A percentile compares a stretch with the other conserved stretches of the same genome.
Evolutionary conservation across 2,888 invertebrate species (phyloP).

Genomic region (Phyllotreta cruciferae): DNA sequence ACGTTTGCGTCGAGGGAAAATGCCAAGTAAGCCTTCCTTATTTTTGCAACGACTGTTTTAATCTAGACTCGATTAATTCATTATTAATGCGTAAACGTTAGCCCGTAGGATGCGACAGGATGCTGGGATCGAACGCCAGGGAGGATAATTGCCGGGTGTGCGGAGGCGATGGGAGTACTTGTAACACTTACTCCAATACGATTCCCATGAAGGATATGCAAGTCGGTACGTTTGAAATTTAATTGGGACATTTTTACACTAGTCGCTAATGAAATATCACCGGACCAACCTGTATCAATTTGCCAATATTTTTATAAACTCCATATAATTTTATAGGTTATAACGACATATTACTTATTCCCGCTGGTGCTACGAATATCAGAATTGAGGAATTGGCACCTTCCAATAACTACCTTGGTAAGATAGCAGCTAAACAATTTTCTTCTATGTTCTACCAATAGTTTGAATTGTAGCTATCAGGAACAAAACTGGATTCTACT

Average conservation of each 20-base stretch:
- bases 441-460: slow-evolving; percentile 3
- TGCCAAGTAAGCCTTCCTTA: slow-evolving; percentile 75
- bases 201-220: slow-evolving; percentile 76
- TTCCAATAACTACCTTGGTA: slow-evolving; percentile 91
- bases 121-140: slow-evolving; percentile 84
- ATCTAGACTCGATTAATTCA: background rate
- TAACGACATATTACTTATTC: slow-evolving; percentile 89
- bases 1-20: slow-evolving; percentile 93
- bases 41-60: slow-evolving; percentile 2
- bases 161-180: slow-evolving; percentile 89
- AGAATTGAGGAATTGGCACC: slow-evolving; percentile 77
- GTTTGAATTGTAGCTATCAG: slow-evolving; percentile 73
- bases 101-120: slow-evolving; percentile 94
- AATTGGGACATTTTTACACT: background rate
- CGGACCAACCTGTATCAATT: too few relatives aligned
- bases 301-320: background rate
- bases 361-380: slow-evolving; percentile 92
- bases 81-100: slow-evolving; percentile 50
- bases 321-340: slow-evolving; percentile 73
- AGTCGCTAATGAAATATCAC: too few relatives aligned
- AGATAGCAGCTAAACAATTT: slow-evolving; percentile 41
- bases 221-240: slow-evolving; percentile 67
- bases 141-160: slow-evolving; percentile 93
- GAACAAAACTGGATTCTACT: slow-evolving; percentile 82
- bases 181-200: slow-evolving; percentile 77